phyloP scores from a whole-genome alignment of 2,113 vertebrate genomes.

The Lethenteron camtschaticum region DNA sequence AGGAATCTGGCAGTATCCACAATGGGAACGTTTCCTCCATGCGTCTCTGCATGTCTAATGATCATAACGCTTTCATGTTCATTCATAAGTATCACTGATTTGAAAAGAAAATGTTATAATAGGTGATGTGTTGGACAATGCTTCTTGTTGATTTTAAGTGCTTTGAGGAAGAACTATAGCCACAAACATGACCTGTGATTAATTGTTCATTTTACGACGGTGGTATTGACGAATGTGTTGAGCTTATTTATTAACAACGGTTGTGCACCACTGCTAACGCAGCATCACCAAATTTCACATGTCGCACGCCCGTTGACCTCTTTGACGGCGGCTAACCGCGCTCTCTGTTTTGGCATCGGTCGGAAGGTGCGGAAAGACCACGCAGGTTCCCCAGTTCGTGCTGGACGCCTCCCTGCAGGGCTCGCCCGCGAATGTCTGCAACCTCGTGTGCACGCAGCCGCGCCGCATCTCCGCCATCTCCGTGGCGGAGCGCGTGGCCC shows the following conservation, averaged over 20 bases:
- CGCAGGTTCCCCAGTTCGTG: conserved; percentile 92
- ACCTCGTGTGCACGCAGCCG: conserved; percentile 86
- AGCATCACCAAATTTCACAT: too few species aligned
- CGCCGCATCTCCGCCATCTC: conserved; percentile 84
- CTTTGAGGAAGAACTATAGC: neutral
- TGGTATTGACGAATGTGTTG: too few species aligned
- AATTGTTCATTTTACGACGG: too few species aligned
- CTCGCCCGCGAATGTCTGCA: conserved; percentile 32
- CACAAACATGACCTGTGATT: too few species aligned
- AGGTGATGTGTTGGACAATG: neutral
- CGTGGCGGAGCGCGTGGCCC: conserved; percentile 69
- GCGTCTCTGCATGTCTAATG: too few species aligned
- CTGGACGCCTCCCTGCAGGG: conserved; percentile 50
- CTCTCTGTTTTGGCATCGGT: conserved; percentile 9
- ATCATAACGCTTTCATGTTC: too few species aligned
- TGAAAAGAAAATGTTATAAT: neutral
- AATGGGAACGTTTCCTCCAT: too few species aligned
- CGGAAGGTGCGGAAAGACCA: conserved; percentile 84
- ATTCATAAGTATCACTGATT: neutral
- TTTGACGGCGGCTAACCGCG: neutral
- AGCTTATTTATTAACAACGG: too few species aligned
- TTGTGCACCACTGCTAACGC: too few species aligned
- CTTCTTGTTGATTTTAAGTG: neutral
- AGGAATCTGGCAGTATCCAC: too few species aligned
- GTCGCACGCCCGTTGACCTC: neutral